These are phyloP conservation scores for Pollimyrus isidori DNA, from an alignment of 2,113 vertebrate genomes.

Conservation along the genomic window DNA sequence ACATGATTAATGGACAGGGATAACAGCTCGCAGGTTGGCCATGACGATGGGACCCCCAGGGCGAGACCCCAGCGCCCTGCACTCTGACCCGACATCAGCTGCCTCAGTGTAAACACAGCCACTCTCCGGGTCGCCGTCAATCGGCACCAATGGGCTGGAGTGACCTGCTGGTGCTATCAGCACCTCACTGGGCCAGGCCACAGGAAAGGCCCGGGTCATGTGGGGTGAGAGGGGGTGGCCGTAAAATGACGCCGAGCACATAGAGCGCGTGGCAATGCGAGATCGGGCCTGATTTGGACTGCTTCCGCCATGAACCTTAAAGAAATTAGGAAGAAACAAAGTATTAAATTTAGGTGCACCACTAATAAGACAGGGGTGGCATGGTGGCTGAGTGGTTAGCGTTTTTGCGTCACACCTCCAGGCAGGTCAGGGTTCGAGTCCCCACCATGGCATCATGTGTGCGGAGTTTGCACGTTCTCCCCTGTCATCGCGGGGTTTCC, in stretches of 20 bases:
- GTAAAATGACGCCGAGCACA: not conserved
- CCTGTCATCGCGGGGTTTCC: not conserved
- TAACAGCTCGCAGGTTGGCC: conserved; percentile 71
- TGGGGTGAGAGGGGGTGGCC: not conserved
- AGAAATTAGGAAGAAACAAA: not conserved
- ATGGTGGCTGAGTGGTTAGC: not conserved
- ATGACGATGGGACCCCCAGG: conserved; percentile 55
- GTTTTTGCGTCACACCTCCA: not conserved
- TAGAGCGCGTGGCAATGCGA: not conserved
- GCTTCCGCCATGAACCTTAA: not conserved
- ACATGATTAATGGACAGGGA: conserved; percentile 87
- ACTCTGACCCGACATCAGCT: conserved; percentile 6
- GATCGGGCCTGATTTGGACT: not conserved
- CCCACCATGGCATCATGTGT: not conserved
- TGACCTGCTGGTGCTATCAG: not conserved
- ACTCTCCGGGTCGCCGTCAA: not conserved
- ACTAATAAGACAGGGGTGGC: not conserved
- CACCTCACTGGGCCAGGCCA: not conserved
- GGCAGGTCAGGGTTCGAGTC: not conserved
- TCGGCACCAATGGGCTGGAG: not conserved
- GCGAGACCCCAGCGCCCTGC: conserved; percentile 38
- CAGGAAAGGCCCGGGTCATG: not conserved
- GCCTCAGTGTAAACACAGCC: conserved; percentile 4
- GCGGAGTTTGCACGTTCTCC: not conserved
- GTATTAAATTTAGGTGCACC: not conserved